Evolutionary conservation across 2,888 invertebrate genomes (phyloP).

Genomic region (Clivina fossor): DNA sequence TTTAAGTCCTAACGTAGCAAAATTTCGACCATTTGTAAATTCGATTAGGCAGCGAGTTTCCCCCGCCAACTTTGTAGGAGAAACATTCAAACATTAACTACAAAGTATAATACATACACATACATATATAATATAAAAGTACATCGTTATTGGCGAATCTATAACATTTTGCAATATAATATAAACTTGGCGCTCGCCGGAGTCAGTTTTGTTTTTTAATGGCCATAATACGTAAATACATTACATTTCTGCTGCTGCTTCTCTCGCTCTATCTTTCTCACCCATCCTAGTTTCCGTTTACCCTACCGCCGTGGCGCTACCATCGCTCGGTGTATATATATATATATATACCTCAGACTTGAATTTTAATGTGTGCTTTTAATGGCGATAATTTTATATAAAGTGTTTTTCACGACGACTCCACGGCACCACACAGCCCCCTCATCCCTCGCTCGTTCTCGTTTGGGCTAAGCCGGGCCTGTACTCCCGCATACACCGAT

Average conservation of each 20-base stretch:
- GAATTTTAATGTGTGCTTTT: conserved; percentile 30
- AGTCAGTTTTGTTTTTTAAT: conserved; percentile 32
- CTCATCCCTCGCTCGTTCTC: not conserved
- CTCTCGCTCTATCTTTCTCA: too few species aligned
- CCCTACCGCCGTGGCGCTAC: not conserved
- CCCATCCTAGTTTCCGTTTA: too few species aligned
- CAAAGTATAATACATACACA: conserved; percentile 24
- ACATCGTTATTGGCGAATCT: conserved; percentile 22
- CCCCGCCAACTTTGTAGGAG: too few species aligned
- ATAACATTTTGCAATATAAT: conserved; percentile 34
- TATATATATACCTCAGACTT: too few species aligned
- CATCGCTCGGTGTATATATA: conserved; percentile 1
- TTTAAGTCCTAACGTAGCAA: too few species aligned
- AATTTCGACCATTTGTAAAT: conserved; percentile 8
- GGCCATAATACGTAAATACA: conserved; percentile 32
- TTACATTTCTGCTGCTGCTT: too few species aligned
- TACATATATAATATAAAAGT: too few species aligned
- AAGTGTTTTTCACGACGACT: conserved; percentile 29
- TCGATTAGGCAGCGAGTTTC: too few species aligned
- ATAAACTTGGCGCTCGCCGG: too few species aligned
- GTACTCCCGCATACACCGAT: not conserved
- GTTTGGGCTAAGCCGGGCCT: not conserved
- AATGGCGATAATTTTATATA: conserved; percentile 34
- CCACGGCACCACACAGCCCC: not conserved
- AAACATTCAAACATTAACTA: too few species aligned